phyloP scores from a whole-genome alignment of 2,888 invertebrate species.

The Hedya salicella region DNA sequence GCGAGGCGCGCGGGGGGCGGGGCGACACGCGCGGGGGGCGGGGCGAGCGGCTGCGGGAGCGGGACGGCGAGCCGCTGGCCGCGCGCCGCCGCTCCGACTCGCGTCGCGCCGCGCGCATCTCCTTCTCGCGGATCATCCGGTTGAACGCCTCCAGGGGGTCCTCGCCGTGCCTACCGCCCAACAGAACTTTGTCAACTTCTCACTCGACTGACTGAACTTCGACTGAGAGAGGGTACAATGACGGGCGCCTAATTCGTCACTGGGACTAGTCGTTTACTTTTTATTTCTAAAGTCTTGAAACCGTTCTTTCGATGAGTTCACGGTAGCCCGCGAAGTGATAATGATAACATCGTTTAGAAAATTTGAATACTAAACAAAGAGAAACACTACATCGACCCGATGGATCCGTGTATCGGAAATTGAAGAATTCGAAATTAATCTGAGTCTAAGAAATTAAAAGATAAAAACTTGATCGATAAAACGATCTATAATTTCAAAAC shows the following conservation, averaged over 20 bases:
- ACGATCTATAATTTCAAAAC: too few relatives aligned
- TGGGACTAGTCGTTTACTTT: not conserved
- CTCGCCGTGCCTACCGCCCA: constrained; percentile 87
- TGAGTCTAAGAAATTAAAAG: too few relatives aligned
- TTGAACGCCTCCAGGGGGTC: constrained; percentile 95
- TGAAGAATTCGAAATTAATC: not conserved
- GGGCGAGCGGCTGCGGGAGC: constrained; percentile 53
- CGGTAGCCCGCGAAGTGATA: not conserved
- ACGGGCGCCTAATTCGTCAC: not conserved
- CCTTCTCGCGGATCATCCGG: constrained; percentile 93
- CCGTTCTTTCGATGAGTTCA: not conserved
- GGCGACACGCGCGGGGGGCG: constrained; percentile 69
- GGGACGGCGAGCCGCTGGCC: constrained; percentile 54
- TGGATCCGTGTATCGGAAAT: not conserved
- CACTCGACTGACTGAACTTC: too few relatives aligned
- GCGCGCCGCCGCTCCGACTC: constrained; percentile 86
- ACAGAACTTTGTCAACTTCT: constrained; percentile 40
- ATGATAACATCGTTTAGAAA: not conserved
- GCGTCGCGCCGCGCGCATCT: constrained; percentile 88
- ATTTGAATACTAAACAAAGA: not conserved
- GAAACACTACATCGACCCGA: not conserved
- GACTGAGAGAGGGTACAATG: not conserved
- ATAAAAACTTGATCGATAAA: too few relatives aligned
- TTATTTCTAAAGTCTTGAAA: too few relatives aligned
- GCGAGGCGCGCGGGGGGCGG: constrained; percentile 79